Percentiles rank a stretch among this genome's conserved stretches.
phyloP scores from a whole-genome alignment of 2,113 vertebrate species.

The Halcyon malimbica region DNA sequence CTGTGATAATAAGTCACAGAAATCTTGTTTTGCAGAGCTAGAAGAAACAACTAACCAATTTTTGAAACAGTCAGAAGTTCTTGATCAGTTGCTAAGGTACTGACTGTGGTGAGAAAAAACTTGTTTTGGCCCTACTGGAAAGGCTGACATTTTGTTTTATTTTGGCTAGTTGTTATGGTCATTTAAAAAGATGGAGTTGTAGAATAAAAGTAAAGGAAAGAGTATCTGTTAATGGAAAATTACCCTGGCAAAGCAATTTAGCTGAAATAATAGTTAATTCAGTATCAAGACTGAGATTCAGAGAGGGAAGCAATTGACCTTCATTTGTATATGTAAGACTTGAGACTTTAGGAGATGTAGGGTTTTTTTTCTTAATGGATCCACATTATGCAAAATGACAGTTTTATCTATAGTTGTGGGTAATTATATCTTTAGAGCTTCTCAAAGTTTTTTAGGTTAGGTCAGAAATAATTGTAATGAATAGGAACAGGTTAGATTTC shows the following conservation, averaged over 20 bases:
- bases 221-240: background rate
- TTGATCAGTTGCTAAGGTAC: background rate
- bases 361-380: background rate
- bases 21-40: background rate
- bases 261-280: background rate
- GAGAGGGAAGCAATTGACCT: background rate
- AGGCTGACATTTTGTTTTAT: background rate
- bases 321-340: background rate
- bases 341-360: background rate
- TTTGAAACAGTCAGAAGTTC: background rate
- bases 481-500: background rate
- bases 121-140: background rate
- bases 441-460: background rate
- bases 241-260: background rate
- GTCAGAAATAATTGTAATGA: background rate
- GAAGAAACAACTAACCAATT: background rate
- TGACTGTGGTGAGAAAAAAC: background rate
- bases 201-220: background rate
- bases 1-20: background rate
- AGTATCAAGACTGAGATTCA: background rate
- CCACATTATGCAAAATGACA: background rate
- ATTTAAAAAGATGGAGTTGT: background rate
- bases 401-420: background rate
- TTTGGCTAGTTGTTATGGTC: background rate
- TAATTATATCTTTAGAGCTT: background rate